Evolutionary conservation across 2,113 vertebrate genomes (phyloP).

Genomic region (Pelmatolapia mariae): DNA sequence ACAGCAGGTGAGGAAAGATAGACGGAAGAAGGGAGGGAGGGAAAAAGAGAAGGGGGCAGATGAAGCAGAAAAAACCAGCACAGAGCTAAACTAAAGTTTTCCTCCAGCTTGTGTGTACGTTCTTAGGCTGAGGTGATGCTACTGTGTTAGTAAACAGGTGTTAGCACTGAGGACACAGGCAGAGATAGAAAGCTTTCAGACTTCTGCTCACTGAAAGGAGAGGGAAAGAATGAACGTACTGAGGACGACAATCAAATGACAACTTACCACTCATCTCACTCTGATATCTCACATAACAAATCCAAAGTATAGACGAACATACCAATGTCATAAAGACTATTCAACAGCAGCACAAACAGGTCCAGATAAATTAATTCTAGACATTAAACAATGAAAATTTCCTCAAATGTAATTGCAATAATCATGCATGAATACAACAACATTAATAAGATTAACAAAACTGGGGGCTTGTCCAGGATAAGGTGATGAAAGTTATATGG

Average conservation of each 20-base stretch:
- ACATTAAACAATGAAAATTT: not conserved
- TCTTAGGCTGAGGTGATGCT: not conserved
- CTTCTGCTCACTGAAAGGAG: not conserved
- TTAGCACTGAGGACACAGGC: constrained; percentile 18
- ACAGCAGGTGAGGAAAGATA: constrained; percentile 42
- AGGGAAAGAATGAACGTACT: not conserved
- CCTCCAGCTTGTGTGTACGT: not conserved
- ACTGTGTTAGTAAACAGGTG: constrained; percentile 31
- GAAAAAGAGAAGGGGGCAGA: constrained; percentile 53
- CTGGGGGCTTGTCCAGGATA: not conserved
- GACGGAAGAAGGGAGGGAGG: constrained; percentile 1
- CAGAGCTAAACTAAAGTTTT: constrained; percentile 24
- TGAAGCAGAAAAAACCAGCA: constrained; percentile 66
- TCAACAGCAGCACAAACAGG: not conserved
- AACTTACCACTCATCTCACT: not conserved
- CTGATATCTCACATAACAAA: not conserved
- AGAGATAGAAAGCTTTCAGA: not conserved
- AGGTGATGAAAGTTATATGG: not conserved
- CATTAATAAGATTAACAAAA: not conserved
- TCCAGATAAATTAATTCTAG: not conserved
- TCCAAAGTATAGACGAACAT: not conserved
- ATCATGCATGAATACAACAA: not conserved
- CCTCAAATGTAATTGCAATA: not conserved
- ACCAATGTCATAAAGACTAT: not conserved
- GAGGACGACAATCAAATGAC: not conserved